Evolutionary conservation across 2,797 vertebrate genomes (phyloP).

Genomic region (Acrocephalus scirpaceus): DNA sequence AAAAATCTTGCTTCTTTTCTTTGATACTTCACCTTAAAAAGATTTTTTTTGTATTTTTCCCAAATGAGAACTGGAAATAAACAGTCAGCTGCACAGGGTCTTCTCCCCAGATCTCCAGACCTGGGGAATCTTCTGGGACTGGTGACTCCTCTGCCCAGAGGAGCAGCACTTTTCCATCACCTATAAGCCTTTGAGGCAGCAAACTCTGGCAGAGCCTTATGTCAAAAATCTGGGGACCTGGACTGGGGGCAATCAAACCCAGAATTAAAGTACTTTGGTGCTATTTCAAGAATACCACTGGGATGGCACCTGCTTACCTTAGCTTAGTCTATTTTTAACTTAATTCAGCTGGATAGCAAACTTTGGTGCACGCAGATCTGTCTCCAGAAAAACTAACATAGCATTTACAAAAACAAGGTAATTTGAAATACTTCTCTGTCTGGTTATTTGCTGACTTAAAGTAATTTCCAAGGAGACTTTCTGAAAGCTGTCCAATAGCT

Average conservation of each 20-base stretch:
- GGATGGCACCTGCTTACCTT: background rate
- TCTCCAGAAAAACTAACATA: background rate
- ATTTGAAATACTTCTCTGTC: background rate
- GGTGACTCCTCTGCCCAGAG: background rate
- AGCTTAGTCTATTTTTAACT: background rate
- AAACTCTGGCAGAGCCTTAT: background rate
- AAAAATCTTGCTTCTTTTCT: background rate
- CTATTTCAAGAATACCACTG: background rate
- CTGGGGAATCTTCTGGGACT: too few relatives aligned
- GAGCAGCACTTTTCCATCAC: background rate
- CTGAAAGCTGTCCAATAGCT: background rate
- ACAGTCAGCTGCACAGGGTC: fast-evolving
- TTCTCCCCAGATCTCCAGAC: background rate
- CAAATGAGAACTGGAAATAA: background rate
- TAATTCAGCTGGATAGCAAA: background rate
- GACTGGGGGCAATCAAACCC: background rate
- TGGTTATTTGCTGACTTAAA: constrained; percentile 16
- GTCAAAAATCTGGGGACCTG: background rate
- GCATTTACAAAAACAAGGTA: background rate
- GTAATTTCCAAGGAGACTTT: background rate
- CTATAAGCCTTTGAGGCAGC: background rate
- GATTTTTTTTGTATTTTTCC: background rate
- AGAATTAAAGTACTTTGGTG: background rate
- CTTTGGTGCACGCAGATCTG: background rate
- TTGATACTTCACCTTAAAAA: background rate